Evolutionary conservation across 2,888 invertebrate species (phyloP).

Genomic region (Lasioglossum calceatum): DNA sequence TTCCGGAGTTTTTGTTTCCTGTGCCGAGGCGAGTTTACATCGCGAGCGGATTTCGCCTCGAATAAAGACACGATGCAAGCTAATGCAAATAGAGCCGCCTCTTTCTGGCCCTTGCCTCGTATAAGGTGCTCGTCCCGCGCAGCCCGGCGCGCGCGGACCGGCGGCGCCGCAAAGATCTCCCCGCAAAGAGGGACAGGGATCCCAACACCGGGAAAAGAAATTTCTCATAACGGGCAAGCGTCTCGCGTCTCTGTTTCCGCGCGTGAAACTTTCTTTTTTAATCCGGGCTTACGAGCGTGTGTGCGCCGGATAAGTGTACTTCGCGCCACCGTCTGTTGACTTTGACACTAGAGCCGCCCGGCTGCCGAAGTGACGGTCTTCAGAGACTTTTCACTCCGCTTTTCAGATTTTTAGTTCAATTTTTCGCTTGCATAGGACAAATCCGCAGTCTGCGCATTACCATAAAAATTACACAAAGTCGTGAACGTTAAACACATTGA

Average conservation of each 20-base stretch:
- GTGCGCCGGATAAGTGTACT: neutral
- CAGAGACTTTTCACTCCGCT: neutral
- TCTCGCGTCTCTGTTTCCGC: neutral
- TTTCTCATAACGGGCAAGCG: neutral
- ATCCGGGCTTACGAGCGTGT: neutral
- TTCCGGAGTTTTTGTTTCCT: conserved; percentile 52
- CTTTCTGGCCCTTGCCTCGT: conserved; percentile 27
- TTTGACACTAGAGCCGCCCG: neutral
- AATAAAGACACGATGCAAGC: conserved; percentile 56
- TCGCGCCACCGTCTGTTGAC: neutral
- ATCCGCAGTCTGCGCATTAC: neutral
- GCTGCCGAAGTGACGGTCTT: neutral
- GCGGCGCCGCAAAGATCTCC: neutral
- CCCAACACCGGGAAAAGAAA: neutral
- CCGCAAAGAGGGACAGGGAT: neutral
- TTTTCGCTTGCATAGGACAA: neutral
- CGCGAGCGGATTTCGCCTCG: conserved; percentile 55
- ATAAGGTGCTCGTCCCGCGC: conserved; percentile 25
- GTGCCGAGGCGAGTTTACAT: conserved; percentile 42
- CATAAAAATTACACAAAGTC: neutral
- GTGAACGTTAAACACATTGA: neutral
- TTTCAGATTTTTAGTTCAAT: neutral
- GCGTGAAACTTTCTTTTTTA: neutral
- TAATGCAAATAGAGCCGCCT: conserved; percentile 59
- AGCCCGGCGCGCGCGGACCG: neutral